Evolutionary conservation across 2,113 vertebrate species (phyloP).

Genomic region (Excalfactoria chinensis): DNA sequence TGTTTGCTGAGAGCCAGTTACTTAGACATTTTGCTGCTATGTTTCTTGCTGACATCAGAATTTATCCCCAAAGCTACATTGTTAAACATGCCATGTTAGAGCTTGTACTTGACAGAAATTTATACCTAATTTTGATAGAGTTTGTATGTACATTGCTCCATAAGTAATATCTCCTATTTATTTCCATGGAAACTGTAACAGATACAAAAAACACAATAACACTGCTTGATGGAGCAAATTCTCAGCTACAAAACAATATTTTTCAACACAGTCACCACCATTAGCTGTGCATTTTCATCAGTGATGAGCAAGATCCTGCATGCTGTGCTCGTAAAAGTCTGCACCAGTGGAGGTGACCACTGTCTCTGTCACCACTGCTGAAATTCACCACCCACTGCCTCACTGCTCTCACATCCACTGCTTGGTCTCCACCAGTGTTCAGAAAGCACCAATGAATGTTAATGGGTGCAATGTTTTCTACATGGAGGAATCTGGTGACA

Average conservation of each 20-base stretch:
- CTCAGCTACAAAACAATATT: neutral
- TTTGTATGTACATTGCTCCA: neutral
- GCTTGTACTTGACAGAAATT: neutral
- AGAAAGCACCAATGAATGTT: neutral
- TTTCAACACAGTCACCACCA: neutral
- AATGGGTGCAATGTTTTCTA: neutral
- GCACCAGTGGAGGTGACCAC: neutral
- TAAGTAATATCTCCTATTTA: neutral
- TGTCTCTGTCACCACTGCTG: neutral
- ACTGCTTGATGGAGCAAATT: neutral
- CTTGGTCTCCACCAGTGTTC: no score
- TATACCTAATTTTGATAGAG: neutral
- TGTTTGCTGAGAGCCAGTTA: neutral
- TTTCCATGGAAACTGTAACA: neutral
- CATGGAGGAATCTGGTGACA: neutral
- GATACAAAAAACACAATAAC: neutral
- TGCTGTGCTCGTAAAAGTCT: neutral
- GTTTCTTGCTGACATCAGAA: neutral
- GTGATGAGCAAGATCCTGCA: neutral
- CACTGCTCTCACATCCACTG: neutral
- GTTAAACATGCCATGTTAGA: neutral
- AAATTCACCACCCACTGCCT: neutral
- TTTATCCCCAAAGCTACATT: neutral
- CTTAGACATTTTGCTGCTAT: neutral
- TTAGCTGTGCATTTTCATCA: neutral